Conservation (phyloP, 2,113 vertebrate genomes). For the Ceyx cyanopectus region DNA sequence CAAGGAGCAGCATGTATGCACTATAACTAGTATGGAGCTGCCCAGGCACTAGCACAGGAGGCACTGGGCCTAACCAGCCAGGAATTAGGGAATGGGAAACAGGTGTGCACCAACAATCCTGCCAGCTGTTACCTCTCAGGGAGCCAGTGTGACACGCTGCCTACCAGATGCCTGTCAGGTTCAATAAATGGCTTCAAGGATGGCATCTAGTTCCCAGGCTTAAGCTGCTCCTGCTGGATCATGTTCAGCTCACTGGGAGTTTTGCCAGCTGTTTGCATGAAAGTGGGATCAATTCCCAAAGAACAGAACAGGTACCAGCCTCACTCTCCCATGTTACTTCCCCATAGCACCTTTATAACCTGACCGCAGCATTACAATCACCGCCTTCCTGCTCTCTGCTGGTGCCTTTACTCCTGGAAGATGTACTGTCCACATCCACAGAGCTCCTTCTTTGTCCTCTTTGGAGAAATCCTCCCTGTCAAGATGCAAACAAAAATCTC, state of each 20-base stretch:
- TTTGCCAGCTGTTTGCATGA: background rate
- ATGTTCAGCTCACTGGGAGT: background rate
- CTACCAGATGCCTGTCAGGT: background rate
- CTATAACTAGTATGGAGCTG: background rate
- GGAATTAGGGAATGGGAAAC: background rate
- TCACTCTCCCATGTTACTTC: background rate
- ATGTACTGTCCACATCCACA: background rate
- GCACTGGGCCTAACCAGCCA: background rate
- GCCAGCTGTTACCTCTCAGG: background rate
- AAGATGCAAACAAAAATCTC: background rate
- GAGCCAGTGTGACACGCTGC: fast-evolving
- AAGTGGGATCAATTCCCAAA: background rate
- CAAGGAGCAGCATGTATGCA: background rate
- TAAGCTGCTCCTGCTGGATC: background rate
- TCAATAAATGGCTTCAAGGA: background rate
- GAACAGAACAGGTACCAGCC: fast-evolving
- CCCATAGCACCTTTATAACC: background rate
- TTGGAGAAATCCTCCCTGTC: background rate
- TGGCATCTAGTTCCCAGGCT: background rate
- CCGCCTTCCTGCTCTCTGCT: background rate
- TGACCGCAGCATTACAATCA: background rate
- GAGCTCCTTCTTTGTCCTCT: background rate
- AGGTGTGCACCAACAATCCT: background rate
- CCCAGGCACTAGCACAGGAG: background rate
- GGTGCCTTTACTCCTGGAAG: background rate